Conservation (phyloP, 2,888 invertebrate genomes). For the Tortricodes alternella region DNA sequence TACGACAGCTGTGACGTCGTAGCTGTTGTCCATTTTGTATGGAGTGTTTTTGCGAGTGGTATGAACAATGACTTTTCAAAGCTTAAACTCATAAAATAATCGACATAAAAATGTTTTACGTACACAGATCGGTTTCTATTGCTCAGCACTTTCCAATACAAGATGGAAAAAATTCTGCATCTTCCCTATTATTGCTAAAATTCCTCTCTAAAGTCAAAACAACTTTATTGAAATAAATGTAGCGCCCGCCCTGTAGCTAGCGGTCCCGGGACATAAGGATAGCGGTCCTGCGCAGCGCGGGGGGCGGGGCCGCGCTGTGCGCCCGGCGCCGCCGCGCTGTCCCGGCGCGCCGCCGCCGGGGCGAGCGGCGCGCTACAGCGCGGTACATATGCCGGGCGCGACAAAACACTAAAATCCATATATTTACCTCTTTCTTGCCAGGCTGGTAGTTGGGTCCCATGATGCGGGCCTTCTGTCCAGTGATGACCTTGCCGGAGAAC, state of each 20-base stretch:
- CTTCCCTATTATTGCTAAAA: no score
- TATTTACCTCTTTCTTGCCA: conserved; percentile 94
- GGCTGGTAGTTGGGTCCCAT: conserved; percentile 99
- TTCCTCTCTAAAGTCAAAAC: no score
- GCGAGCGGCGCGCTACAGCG: conserved; percentile 46
- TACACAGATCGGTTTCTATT: no score
- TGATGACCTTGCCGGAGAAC: conserved; percentile 96
- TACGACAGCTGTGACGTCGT: no score
- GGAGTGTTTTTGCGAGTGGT: no score
- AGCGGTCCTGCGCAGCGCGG: conserved; percentile 90
- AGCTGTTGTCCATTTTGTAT: no score
- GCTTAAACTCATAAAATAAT: no score
- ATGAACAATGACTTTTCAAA: no score
- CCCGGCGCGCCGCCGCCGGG: conserved; percentile 43
- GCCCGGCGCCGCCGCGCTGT: conserved; percentile 79
- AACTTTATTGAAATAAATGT: conserved; percentile 71
- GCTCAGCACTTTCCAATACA: no score
- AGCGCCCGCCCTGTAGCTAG: conserved; percentile 82
- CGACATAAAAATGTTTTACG: no score
- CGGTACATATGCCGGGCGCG: not conserved
- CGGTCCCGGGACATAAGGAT: conserved; percentile 89
- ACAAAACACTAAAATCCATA: not conserved
- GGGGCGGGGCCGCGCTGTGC: conserved; percentile 76
- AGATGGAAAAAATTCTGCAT: no score
- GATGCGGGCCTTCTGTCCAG: conserved; percentile 97